These are phyloP conservation scores for Osmerus eperlanus DNA, from an alignment of 2,113 vertebrate genomes.

Conservation along the genomic window DNA sequence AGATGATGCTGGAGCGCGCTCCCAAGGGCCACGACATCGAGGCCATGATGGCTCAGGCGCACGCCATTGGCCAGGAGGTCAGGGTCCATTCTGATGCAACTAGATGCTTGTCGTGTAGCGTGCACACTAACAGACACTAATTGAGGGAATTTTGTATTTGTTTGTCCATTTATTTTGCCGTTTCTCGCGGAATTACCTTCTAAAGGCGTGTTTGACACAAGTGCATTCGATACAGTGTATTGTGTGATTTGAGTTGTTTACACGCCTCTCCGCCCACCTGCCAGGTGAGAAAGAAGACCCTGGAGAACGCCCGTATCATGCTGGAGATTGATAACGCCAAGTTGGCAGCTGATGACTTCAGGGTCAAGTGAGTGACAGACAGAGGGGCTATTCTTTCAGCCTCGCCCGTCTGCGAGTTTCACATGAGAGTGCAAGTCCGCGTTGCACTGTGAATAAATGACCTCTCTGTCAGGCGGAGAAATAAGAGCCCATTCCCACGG, in stretches of 20 bases:
- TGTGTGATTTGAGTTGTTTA: too few species aligned
- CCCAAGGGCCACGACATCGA: constrained; percentile 64
- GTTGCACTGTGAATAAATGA: constrained; percentile 56
- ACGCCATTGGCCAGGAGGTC: constrained; percentile 75
- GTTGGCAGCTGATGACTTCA: constrained; percentile 80
- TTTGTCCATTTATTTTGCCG: too few species aligned
- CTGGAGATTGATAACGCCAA: constrained; percentile 81
- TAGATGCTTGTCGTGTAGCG: background rate
- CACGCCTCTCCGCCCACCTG: background rate
- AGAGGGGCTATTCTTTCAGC: constrained; percentile 40
- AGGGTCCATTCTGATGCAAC: constrained; percentile 18
- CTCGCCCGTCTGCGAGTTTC: constrained; percentile 45
- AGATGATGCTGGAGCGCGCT: constrained; percentile 70
- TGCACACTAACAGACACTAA: too few species aligned
- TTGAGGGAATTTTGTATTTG: too few species aligned
- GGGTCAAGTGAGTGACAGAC: constrained; percentile 76
- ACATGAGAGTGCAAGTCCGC: constrained; percentile 57
- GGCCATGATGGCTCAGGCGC: constrained; percentile 68
- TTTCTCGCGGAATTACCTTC: too few species aligned
- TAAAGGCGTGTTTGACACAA: too few species aligned
- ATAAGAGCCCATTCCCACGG: constrained; percentile 58
- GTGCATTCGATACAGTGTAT: too few species aligned
- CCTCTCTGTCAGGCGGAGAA: constrained; percentile 57
- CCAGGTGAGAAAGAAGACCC: constrained; percentile 73
- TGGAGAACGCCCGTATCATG: constrained; percentile 77